Base-by-base conservation (phyloP, 2,888 invertebrate species). In the Iselma pallidipennis region DNA sequence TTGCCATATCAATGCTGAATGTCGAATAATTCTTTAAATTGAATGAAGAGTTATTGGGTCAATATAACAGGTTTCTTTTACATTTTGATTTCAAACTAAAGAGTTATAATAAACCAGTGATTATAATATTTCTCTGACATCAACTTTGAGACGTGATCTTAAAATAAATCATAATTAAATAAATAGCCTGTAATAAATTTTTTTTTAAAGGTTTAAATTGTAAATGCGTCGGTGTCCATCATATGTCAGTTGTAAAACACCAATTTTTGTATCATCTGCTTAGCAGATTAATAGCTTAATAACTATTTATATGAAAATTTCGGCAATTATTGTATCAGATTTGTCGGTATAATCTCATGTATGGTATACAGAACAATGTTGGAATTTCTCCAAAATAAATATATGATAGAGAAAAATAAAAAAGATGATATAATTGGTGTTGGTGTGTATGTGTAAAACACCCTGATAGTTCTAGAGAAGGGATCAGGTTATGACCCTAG, bases 401-500 rank as follows among this genome's bases (percentile, higher is more conserved):
- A 25, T 25, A 3, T 25, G n/a, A 3, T 25, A 25, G 25, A 6
- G 5, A 25, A 25, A 4, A 25, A 4, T 25, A 6, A 4, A 6
- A 25, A 4, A 6, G 25, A 6, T 4, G 5, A 25, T 4, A 12
- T 45, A 45, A 45, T 45, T 45, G 45, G 10, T 45, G 12, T 21
- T 12, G 4, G 5, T 12, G 10, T 2, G 16, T 16, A 29, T 29
- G 7, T 2, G 2, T 2, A 45, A 21, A 45, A 19, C 45, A 45
- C 45, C 45, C 45, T 45, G 45, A 12, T 37, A 37, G 16, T 45
- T 45, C 45, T 19, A 21, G 19, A 10, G 45, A 45, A 45, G 71
- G 78, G 79, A 78, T 78, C 79, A 79, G 78, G 79, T 79, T 80
- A 78, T 79, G 79, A 80, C 80, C 80, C 78, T 69, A 75, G 49